Conservation (phyloP, 2,797 vertebrate genomes). For the Euthynnus affinis region DNA sequence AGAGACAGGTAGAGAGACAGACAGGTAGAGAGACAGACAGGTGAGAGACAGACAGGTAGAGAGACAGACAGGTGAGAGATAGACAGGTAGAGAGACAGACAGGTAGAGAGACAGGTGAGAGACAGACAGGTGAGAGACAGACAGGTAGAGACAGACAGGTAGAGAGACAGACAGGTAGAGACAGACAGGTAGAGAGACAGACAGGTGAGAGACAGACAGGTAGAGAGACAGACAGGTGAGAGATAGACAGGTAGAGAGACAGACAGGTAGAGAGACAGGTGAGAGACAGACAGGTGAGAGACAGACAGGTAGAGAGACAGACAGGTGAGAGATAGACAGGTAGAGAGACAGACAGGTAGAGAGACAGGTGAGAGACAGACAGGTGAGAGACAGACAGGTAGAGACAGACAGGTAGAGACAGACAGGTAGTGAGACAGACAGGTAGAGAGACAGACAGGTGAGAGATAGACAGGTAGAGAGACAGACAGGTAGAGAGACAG, state of each 20-base stretch:
- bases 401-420: conserved; percentile 14
- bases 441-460: neutral
- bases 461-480: neutral
- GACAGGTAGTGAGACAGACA: neutral
- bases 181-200: neutral
- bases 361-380: neutral
- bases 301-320: neutral
- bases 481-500: conserved; percentile 25
- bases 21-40: neutral
- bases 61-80: neutral
- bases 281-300: neutral
- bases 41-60: neutral
- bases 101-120: neutral
- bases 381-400: neutral
- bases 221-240: neutral
- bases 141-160: neutral
- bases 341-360: conserved; percentile 38
- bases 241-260: neutral
- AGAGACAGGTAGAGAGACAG: neutral
- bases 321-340: conserved; percentile 64
- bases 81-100: neutral
- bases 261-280: neutral
- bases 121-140: neutral
- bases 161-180: neutral
- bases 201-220: neutral